Evolutionary conservation across 2,888 invertebrate species (phyloP), one percentile per base, ranked within the genome.

Genomic region (Drosophila yooni): DNA sequence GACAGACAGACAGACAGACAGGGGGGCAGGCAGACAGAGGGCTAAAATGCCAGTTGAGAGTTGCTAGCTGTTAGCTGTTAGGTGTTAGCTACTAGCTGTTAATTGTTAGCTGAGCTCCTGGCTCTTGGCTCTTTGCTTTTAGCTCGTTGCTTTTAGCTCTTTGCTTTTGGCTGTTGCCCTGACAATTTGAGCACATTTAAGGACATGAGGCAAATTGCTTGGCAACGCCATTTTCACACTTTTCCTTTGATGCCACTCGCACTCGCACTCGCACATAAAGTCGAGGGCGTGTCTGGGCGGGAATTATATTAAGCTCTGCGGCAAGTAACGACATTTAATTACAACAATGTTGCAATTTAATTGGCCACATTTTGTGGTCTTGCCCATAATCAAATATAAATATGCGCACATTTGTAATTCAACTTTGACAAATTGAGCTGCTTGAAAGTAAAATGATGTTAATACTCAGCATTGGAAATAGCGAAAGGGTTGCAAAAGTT

Each of bases 191-290:
- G 46, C 46, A 15, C 25, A 46, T 15, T 46, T 25, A 4, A 46
- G 46, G 8, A 80, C 82, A 84, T 68, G 70, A 82, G 76, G 76
- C 76, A 84, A 89, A 89, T 86, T 86, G 84, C 82, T 75, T 84
- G 80, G 67, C 74, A 85, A 83, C 79, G 77, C 77, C 84, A 70
- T 81, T 86, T 83, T 83, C 88, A 89, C 86, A 86, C 85, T 77
- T 76, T 54, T 18, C 43, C 62, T 75, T 70, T 59, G 69, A 69
- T 68, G 51, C 36, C 57, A 10, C 34, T 3, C 15, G 1, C 21
- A 8, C 0, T 8, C 38, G 2, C 8, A 7, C 53, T 21, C 21
- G 21, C 21, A 21, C 15, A 52, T 51, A 31, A 50, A 29, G 5
- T 27, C 5, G 56, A 63, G 70, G 61, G 50, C 70, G 70, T 59